Evolutionary conservation across 2,888 invertebrate species (phyloP), one percentile per base, ranked within the genome.

Genomic region (Junonia oenone): DNA sequence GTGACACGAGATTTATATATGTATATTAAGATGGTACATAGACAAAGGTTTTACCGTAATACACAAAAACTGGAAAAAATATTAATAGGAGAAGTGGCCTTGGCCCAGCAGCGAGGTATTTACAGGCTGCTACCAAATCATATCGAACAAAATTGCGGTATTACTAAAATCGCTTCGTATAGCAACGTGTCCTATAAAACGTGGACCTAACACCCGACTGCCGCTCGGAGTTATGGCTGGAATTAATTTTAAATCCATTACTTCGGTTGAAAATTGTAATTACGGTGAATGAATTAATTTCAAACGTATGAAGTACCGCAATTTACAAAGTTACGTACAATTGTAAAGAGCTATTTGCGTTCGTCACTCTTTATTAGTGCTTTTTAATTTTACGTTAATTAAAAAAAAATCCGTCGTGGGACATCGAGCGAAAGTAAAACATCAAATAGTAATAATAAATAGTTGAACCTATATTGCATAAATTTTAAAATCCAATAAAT

Each of bases 181-280:
- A 17, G 33, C 15, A 29, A 26, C 0, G 14, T 19, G 38, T 5
- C 6, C 9, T 14, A 1, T 54, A 47, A 31, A 54, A 5, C 14
- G 2, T n/a, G n/a, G 26, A 43, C 27, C 19, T 13, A 17, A 40
- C 8, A 26, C 33, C 33, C 31, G 53, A 33, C 29, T 38, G 46
- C 37, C 47, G 29, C 40, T 46, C 15, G 15, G 49, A 26, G 49
- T 53, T 50, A 45, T 22, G 22, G 53, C 49, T 46, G 40, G 49
- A 53, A 57, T 46, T 53, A 57, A 50, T 57, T 57, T 54, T 47
- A 47, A 54, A 54, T 43, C 53, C 53, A 54, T 54, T 38, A 54
- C 53, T 54, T 54, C 54, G 45, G 17, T 37, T 45, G 40, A 45
- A 57, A 57, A 54, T 46, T 46, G 38, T 54, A 57, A 54, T 54